Evolutionary conservation across 1,140 invertebrate species (phyloP), one percentile per base, ranked within the genome.

Genomic region (Cyclargus thomasi): DNA sequence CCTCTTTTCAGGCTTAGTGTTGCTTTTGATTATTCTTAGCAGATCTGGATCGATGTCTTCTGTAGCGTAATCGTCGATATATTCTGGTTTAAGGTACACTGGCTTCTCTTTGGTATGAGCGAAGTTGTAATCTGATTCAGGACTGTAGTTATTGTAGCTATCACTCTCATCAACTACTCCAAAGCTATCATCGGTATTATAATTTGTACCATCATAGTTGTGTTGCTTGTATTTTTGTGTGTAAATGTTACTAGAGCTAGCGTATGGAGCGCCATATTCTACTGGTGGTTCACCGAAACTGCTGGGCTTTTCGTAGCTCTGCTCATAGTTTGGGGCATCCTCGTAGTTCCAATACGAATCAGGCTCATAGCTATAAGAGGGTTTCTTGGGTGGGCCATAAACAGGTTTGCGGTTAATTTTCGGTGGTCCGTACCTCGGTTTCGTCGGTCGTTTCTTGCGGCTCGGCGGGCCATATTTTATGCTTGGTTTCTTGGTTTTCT

Each of bases 331-430:
- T 73, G 8, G 85, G 81, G 14, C 84, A 82, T 70, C 88, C 85
- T 29, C 79, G 84, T 65, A 88, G 88, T 14, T 80, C 77, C n/a
- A 66, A 67, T 5, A 21, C 5, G 80, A 74, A 70, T 78, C 80
- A 55, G 74, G 65, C 21, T 75, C 23, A 11, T 70, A 75, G 62
- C 75, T 77, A 20, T 68, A 57, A 17, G 73, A 55, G 17, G 77
- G 75, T 63, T 67, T 70, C 64, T 80, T 81, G 36, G 75, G 78
- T 21, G 69, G 73, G 20, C 75, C 74, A 29, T 81, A 80, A 7
- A 66, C 20, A 11, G 76, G 72, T 67, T 78, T 80, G 53, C 77
- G 63, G 29, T 47, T 76, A 55, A 64, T 17, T 63, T 82, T 82
- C 14, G 75, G 72, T n/a, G 74, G 67, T 16, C 74, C 73, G 53